phyloP scores from a whole-genome alignment of 1,140 invertebrate species.

The Aphelinus atriplicis region DNA sequence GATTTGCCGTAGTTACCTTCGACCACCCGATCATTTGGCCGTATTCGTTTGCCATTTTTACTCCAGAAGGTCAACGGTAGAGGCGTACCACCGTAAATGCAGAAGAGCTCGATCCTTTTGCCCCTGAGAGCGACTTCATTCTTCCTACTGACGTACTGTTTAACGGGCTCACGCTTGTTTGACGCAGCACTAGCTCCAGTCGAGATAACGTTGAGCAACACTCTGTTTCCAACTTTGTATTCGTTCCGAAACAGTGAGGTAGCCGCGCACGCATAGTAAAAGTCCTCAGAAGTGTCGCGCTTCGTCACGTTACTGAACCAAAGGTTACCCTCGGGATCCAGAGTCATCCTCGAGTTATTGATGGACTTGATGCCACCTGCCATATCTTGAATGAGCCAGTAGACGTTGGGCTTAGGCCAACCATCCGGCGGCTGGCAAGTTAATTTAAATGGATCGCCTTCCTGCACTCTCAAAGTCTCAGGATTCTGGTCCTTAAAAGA shows the following conservation, averaged over 20 bases:
- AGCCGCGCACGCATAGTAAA: conserved; percentile 89
- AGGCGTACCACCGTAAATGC: conserved; percentile 91
- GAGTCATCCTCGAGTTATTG: conserved; percentile 91
- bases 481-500: conserved; percentile 85
- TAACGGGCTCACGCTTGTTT: conserved; percentile 79
- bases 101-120: conserved; percentile 83
- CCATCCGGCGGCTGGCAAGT: conserved; percentile 91
- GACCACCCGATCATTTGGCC: conserved; percentile 78
- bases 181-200: conserved; percentile 78
- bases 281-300: conserved; percentile 83
- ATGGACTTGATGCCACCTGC: conserved; percentile 85
- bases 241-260: conserved; percentile 88
- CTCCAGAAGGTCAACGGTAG: conserved; percentile 85
- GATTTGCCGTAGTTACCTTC: conserved; percentile 94
- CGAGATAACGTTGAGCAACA: conserved; percentile 80
- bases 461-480: conserved; percentile 74
- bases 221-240: conserved; percentile 89
- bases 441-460: conserved; percentile 88
- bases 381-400: conserved; percentile 88
- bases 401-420: conserved; percentile 92
- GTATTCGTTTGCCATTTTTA: conserved; percentile 77
- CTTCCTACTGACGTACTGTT: conserved; percentile 86
- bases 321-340: conserved; percentile 92
- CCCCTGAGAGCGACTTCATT: conserved; percentile 86
- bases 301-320: conserved; percentile 95